Percentiles rank a stretch among this genome's conserved stretches.
Conservation (phyloP, 2,113 vertebrate species). For the Hippocampus zosterae region DNA sequence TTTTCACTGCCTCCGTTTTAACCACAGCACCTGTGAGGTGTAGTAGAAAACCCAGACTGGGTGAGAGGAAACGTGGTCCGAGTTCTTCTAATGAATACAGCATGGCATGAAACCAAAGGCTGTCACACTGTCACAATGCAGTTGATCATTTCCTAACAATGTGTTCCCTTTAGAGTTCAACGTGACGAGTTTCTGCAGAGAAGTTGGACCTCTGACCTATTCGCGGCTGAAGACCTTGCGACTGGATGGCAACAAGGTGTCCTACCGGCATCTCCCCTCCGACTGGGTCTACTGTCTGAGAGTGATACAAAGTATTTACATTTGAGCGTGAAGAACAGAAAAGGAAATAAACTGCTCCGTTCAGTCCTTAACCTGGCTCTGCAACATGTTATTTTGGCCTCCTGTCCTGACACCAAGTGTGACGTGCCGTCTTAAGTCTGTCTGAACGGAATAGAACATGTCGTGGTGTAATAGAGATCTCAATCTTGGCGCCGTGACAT, state of each 20-base stretch:
- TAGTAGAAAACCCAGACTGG: conserved; percentile 32
- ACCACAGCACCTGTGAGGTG: conserved; percentile 40
- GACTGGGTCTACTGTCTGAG: conserved; percentile 73
- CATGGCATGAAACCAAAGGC: conserved; percentile 20
- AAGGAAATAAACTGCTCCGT: background rate
- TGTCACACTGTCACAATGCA: background rate
- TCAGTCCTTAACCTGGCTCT: background rate
- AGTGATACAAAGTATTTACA: conserved; percentile 62
- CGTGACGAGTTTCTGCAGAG: conserved; percentile 71
- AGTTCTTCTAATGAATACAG: conserved; percentile 7
- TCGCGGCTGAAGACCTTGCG: conserved; percentile 70
- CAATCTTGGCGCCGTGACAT: conserved; percentile 3
- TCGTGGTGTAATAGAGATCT: conserved; percentile 26
- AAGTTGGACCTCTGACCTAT: conserved; percentile 62
- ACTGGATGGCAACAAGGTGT: conserved; percentile 71
- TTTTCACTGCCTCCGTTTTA: conserved; percentile 22
- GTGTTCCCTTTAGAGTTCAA: conserved; percentile 61
- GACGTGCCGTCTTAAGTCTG: conserved; percentile 32
- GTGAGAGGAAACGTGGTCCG: conserved; percentile 8
- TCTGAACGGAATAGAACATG: conserved; percentile 8
- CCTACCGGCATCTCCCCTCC: conserved; percentile 63
- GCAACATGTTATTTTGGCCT: conserved; percentile 12
- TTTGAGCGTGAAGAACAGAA: conserved; percentile 44
- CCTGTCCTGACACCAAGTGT: conserved; percentile 24
- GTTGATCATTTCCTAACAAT: background rate